Base-by-base conservation (phyloP, 2,888 invertebrate genomes). In the Temnothorax rugatulus region DNA sequence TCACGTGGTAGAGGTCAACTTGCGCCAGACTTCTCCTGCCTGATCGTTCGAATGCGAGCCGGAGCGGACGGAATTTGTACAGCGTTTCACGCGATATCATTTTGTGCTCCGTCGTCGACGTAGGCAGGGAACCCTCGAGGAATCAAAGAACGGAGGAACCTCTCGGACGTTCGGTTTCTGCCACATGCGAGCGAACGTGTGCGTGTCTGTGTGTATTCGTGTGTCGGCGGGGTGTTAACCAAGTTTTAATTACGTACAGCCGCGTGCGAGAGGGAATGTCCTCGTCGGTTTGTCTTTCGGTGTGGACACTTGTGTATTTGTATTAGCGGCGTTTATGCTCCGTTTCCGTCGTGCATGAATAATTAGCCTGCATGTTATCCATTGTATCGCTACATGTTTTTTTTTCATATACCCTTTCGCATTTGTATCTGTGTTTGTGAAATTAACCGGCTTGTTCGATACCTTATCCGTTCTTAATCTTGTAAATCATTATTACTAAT, bases 1-100 rank as follows among this genome's bases (percentile, higher is more conserved):
- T 87, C 69, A 75, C 77, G 64, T 82, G 87, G 79, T 91, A 94
- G 93, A 94, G 94, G 94, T 93, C 94, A 92, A 90, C 91, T 91
- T 89, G 50, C 41, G 29, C 54, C 21, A 11, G 13, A 34, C n/a
- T 38, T 21, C 57, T 50, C 13, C 1, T 47, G 18, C 13, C 47
- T 13, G 59, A 59, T 71, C 69, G 47, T 41, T 54, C 44, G 68
- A 69, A 34, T 79, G 59, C 29, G 38, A 59, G 34, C 34, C 34
- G 7, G 34, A 34, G 18, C 57, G 18, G 1, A 34, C 59, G 38
- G 15, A 9, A 13, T 29, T 41, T 38, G 15, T 61, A 11, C 29
- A 4, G 18, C 34, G 34, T 25, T 54, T n/a, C 44, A 25, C 29
- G 11, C 69, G 47, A 41, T 50, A 68, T 59, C 57, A 18, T 38